These are phyloP conservation scores for Priocnemis perturbator DNA, from an alignment of 2,888 invertebrate species.

Conservation along the genomic window DNA sequence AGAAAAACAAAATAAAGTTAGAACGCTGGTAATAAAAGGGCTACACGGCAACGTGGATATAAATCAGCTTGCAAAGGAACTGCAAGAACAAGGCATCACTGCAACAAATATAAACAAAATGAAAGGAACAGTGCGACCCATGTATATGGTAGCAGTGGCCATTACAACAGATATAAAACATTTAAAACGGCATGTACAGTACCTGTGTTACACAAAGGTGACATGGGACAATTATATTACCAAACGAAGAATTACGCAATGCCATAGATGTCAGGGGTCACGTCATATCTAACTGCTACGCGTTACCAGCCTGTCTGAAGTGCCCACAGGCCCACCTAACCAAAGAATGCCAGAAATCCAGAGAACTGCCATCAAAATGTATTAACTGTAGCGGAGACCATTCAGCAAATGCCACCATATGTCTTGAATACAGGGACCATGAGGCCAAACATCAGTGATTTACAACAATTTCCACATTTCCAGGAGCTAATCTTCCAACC, in stretches of 20 bases:
- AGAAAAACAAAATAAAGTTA: not conserved
- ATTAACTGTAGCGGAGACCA: conserved; percentile 56
- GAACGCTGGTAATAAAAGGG: conserved; percentile 7
- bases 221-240: conserved; percentile 49
- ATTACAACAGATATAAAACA: conserved; percentile 30
- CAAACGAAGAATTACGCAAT: conserved; percentile 54
- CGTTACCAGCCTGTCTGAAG: conserved; percentile 52
- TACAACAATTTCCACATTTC: too few relatives aligned
- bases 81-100: conserved; percentile 18
- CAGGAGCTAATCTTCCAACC: too few relatives aligned
- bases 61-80: not conserved
- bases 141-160: conserved; percentile 42
- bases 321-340: conserved; percentile 55
- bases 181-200: conserved; percentile 34
- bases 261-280: conserved; percentile 63
- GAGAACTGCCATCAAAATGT: conserved; percentile 55
- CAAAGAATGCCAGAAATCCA: conserved; percentile 50
- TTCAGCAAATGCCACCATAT: conserved; percentile 54
- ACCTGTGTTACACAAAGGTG: conserved; percentile 42
- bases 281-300: conserved; percentile 51
- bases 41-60: not conserved
- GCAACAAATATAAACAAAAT: conserved; percentile 35
- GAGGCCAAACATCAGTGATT: too few relatives aligned
- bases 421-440: conserved; percentile 33
- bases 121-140: conserved; percentile 42